Percentiles rank a stretch among this genome's conserved stretches.
These are phyloP conservation scores for Cenopis cana DNA, from an alignment of 2,888 invertebrate species.

Conservation along the genomic window DNA sequence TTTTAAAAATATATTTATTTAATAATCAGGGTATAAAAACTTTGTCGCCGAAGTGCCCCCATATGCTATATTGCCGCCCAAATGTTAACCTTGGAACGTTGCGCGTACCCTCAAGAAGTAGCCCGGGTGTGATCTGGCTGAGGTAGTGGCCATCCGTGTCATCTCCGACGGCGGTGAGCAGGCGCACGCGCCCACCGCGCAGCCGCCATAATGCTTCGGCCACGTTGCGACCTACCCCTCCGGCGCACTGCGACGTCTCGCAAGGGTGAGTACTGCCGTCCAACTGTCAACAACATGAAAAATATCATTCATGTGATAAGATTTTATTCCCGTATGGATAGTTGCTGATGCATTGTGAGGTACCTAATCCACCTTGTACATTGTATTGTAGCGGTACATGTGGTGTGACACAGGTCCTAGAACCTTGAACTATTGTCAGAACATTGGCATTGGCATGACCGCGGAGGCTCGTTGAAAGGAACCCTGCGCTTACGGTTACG, in stretches of 20 bases:
- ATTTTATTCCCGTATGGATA: background rate
- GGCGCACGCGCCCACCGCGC: slow-evolving; percentile 87
- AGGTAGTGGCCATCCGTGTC: slow-evolving; percentile 83
- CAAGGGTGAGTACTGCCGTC: slow-evolving; percentile 92
- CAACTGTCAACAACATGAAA: slow-evolving; percentile 80
- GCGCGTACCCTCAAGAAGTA: slow-evolving; percentile 68
- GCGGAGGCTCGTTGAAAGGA: no score
- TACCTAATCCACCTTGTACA: no score
- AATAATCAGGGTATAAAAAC: no score
- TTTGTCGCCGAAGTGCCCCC: no score
- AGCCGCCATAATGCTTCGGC: slow-evolving; percentile 93
- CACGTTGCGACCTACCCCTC: slow-evolving; percentile 97
- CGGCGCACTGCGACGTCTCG: slow-evolving; percentile 87
- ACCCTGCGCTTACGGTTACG: no score
- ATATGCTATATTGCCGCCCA: no score
- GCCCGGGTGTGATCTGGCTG: slow-evolving; percentile 65
- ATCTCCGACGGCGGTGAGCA: slow-evolving; percentile 91
- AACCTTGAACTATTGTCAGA: no score
- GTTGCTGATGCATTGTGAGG: no score
- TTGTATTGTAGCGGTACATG: no score
- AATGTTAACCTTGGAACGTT: slow-evolving; percentile 55
- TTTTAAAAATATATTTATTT: no score
- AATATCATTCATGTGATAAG: background rate
- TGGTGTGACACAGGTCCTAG: no score
- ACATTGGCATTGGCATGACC: no score